Evolutionary conservation across 2,888 invertebrate species (phyloP).

Genomic region (Neoscelio sp.): DNA sequence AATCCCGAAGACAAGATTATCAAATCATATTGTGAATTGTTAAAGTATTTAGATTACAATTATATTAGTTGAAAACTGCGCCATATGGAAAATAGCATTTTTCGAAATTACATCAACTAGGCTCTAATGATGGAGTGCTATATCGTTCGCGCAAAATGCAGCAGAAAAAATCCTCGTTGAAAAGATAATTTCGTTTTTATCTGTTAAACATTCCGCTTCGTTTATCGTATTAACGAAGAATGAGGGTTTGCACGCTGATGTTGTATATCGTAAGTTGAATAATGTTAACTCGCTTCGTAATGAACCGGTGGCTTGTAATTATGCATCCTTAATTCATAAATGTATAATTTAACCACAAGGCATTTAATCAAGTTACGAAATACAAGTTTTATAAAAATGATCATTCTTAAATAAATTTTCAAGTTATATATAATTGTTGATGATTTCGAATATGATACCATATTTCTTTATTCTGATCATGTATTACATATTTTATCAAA

Average conservation of each 20-base stretch:
- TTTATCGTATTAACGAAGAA: constrained; percentile 34
- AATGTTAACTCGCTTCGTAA: constrained; percentile 39
- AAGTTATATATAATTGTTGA: neutral
- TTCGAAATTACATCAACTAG: no score
- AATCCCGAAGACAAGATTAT: no score
- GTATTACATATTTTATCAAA: no score
- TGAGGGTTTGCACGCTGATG: constrained; percentile 15
- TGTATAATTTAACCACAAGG: constrained; percentile 37
- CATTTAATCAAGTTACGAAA: constrained; percentile 38
- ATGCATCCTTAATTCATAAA: constrained; percentile 52
- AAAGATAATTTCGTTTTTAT: constrained; percentile 56
- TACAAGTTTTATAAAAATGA: constrained; percentile 31
- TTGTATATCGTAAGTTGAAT: constrained; percentile 37
- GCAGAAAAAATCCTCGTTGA: constrained; percentile 43
- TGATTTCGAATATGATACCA: no score
- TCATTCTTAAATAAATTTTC: neutral
- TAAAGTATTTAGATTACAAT: no score
- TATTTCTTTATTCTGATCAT: no score
- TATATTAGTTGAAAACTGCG: no score
- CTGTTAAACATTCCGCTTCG: constrained; percentile 43
- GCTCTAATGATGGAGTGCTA: no score
- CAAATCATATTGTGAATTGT: no score
- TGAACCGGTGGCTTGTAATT: constrained; percentile 37
- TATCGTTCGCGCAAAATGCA: constrained; percentile 1
- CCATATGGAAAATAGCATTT: no score